Percentiles rank a stretch among this genome's conserved stretches.
Conservation (phyloP, 2,888 invertebrate genomes). For the Drosophila conformis region DNA sequence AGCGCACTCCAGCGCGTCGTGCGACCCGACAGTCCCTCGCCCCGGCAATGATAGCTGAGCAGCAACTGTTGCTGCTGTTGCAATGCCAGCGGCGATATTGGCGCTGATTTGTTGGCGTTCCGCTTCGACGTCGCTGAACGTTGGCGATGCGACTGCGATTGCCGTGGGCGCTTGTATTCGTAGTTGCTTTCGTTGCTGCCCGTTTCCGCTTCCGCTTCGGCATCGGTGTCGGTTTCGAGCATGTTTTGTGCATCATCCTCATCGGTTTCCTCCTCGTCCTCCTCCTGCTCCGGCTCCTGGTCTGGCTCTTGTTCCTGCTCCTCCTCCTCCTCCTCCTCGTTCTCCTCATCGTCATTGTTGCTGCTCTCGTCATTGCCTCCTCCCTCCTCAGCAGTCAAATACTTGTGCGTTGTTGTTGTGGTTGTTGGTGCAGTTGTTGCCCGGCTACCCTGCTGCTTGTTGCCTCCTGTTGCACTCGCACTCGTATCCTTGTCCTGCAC, state of each 20-base stretch:
- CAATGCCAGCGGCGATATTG: constrained; percentile 55
- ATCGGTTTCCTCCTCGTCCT: constrained; percentile 58
- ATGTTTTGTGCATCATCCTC: constrained; percentile 69
- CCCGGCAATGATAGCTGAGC: constrained; percentile 88
- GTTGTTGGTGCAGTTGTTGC: constrained; percentile 52
- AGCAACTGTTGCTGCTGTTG: constrained; percentile 41
- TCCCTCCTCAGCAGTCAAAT: constrained; percentile 29
- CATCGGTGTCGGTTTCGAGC: constrained; percentile 48
- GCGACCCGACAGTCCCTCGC: constrained; percentile 91
- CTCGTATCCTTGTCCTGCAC: constrained; percentile 84
- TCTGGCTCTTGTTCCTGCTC: constrained; percentile 27
- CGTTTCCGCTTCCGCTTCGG: constrained; percentile 13
- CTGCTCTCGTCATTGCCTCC: constrained; percentile 26
- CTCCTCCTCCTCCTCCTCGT: constrained; percentile 50
- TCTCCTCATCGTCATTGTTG: constrained; percentile 46
- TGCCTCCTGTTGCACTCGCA: constrained; percentile 5
- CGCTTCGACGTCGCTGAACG: constrained; percentile 45
- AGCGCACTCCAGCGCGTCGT: constrained; percentile 93
- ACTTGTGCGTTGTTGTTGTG: constrained; percentile 41
- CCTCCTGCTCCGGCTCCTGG: constrained; percentile 43
- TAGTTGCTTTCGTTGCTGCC: constrained; percentile 64
- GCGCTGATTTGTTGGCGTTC: constrained; percentile 36
- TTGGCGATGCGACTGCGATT: constrained; percentile 33
- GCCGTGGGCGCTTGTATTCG: constrained; percentile 66
- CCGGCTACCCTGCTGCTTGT: constrained; percentile 22